Percentiles rank a stretch among this genome's conserved stretches.
phyloP scores from a whole-genome alignment of 2,797 vertebrate species.

The Holocentrus rufus region DNA sequence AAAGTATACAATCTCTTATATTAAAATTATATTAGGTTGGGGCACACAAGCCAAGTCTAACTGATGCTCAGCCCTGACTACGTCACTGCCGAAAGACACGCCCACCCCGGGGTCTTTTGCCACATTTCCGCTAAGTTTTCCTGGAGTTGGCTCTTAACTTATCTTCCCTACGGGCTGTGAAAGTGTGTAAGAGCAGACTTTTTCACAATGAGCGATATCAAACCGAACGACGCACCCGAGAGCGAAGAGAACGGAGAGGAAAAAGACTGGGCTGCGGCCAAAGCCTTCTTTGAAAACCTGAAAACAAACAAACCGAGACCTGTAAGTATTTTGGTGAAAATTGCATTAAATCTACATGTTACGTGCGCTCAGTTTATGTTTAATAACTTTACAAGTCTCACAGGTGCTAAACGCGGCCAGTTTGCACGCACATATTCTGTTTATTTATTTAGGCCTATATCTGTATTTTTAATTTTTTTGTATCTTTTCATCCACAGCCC shows the following conservation, averaged over 20 bases:
- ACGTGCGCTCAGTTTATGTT: background rate
- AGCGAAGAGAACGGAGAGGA: slow-evolving; percentile 54
- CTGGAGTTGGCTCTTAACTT: background rate
- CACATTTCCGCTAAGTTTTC: slow-evolving; percentile 64
- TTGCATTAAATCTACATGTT: background rate
- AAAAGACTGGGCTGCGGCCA: slow-evolving; percentile 79
- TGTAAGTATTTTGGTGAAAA: slow-evolving; percentile 64
- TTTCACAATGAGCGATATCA: slow-evolving; percentile 71
- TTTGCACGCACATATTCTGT: background rate
- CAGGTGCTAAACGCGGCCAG: background rate
- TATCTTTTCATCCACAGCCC: slow-evolving; percentile 77
- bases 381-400: background rate
- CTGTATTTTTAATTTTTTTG: too few relatives aligned
- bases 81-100: slow-evolving; percentile 56
- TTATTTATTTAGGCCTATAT: too few relatives aligned
- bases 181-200: fast-evolving
- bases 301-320: slow-evolving; percentile 81
- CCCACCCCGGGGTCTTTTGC: slow-evolving; percentile 26
- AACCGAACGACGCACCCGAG: background rate
- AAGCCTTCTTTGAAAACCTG: slow-evolving; percentile 78
- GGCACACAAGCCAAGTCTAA: too few relatives aligned
- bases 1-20: too few relatives aligned
- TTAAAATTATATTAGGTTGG: too few relatives aligned
- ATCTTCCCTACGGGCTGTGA: fast-evolving
- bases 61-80: background rate